phyloP scores from a whole-genome alignment of 2,113 vertebrate species.

The Pleuronectes platessa region DNA sequence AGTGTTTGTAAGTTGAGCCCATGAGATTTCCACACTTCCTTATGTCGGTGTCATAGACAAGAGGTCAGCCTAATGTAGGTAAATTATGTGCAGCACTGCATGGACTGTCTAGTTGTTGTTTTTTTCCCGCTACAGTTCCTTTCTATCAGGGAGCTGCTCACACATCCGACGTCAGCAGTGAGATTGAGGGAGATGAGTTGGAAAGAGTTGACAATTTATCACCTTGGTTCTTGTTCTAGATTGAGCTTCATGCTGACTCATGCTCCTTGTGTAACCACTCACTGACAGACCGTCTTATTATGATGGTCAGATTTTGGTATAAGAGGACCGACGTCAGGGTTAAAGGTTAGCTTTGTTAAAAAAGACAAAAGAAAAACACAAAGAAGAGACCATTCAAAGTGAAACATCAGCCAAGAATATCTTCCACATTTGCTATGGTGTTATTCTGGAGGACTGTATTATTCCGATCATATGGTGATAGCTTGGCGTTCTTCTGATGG shows the following conservation, averaged over 20 bases:
- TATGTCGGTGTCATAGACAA: slow-evolving; percentile 29
- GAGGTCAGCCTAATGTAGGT: slow-evolving; percentile 26
- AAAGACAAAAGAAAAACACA: background rate
- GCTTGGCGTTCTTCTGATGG: background rate
- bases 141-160: slow-evolving; percentile 24
- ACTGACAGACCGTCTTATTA: slow-evolving; percentile 20
- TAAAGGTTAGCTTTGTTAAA: slow-evolving; percentile 12
- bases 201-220: slow-evolving; percentile 22
- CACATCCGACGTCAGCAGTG: slow-evolving; percentile 30
- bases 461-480: slow-evolving; percentile 14
- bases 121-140: slow-evolving; percentile 8
- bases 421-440: background rate
- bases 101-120: slow-evolving; percentile 35
- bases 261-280: slow-evolving; percentile 24
- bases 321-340: background rate
- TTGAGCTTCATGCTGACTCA: slow-evolving; percentile 19
- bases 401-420: background rate
- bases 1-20: slow-evolving; percentile 8
- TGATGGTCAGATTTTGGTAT: background rate
- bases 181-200: background rate
- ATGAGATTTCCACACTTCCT: slow-evolving; percentile 9
- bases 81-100: slow-evolving; percentile 43
- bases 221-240: slow-evolving; percentile 9
- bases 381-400: background rate
- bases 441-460: slow-evolving; percentile 21